Evolutionary conservation across 2,797 vertebrate genomes (phyloP).

Genomic region (Anguilla marmorata): DNA sequence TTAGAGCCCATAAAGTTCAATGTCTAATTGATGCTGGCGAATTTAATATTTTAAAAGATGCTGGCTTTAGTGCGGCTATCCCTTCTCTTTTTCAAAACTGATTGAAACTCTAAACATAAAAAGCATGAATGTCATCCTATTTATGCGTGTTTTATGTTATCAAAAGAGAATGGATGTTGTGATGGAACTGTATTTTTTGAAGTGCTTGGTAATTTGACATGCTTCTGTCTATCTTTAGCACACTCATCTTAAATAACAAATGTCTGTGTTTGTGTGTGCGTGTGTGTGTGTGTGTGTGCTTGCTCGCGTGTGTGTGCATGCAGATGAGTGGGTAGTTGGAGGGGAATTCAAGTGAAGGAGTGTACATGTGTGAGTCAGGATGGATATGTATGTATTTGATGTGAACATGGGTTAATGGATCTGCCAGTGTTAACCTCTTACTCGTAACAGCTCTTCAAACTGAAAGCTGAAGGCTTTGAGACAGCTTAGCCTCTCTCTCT

Average conservation of each 20-base stretch:
- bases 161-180: neutral
- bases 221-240: too few species aligned
- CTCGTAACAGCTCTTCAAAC: neutral
- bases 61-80: neutral
- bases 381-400: neutral
- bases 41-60: neutral
- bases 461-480: neutral
- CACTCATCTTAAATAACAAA: too few species aligned
- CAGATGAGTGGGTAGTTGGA: neutral
- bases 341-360: neutral
- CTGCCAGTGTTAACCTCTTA: neutral
- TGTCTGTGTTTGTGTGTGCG: neutral
- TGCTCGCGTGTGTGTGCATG: neutral
- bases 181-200: neutral
- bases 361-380: too few species aligned
- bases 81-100: neutral
- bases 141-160: neutral
- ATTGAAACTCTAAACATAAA: too few species aligned
- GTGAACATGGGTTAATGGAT: neutral
- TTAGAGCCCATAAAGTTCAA: neutral
- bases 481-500: neutral
- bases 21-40: neutral
- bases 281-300: conserved; percentile 1
- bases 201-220: too few species aligned
- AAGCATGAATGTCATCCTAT: neutral